Conservation (phyloP, 2,113 vertebrate species). For the Nymphicus hollandicus region DNA sequence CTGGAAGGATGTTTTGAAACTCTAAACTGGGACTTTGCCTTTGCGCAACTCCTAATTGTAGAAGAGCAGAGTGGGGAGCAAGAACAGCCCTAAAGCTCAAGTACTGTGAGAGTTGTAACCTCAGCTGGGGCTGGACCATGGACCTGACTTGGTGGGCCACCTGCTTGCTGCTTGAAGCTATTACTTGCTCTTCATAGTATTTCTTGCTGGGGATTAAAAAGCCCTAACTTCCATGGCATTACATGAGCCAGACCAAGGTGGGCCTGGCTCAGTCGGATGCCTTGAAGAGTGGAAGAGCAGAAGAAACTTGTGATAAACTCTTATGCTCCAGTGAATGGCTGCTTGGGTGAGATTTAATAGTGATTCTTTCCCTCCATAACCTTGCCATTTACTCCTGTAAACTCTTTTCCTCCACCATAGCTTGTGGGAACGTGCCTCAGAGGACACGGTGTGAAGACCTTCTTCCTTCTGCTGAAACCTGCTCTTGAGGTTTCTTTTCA, state of each 20-base stretch:
- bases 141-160: background rate
- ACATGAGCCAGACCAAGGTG: background rate
- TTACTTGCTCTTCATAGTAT: background rate
- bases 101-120: background rate
- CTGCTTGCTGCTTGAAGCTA: background rate
- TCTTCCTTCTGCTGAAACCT: background rate
- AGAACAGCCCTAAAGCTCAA: background rate
- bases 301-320: background rate
- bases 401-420: background rate
- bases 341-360: background rate
- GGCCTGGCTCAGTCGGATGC: background rate
- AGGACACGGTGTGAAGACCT: background rate
- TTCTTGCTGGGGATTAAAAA: background rate
- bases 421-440: accelerated
- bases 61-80: background rate
- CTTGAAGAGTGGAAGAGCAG: background rate
- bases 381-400: no score
- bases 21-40: background rate
- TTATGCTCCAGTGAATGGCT: background rate
- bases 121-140: accelerated
- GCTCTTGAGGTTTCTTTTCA: background rate
- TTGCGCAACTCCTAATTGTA: background rate
- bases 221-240: background rate
- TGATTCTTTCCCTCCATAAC: background rate
- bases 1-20: background rate